Base-by-base conservation (phyloP, 2,113 vertebrate species). In the Dipodomys ordii region DNA sequence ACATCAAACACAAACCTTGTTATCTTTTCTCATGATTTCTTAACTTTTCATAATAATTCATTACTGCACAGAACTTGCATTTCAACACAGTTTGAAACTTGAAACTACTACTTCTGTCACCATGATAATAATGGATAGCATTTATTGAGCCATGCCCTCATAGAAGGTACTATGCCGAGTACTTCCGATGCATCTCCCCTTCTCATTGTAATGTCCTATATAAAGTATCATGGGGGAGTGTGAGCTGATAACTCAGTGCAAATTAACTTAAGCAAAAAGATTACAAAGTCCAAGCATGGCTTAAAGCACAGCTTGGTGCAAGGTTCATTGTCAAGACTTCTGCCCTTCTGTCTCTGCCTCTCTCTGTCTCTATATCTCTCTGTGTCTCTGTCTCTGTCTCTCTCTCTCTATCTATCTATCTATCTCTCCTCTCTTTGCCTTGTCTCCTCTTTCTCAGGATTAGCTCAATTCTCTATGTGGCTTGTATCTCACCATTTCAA, bases 121-220 rank as follows among this genome's bases (percentile, higher is more conserved):
- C 57, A 73, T 20, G 64, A 7, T 87, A 76, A 39, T 69, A 77
- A 83, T 23, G 78, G 46, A 76, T 89, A 84, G 74, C 32, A 79
- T 90, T 81, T 92, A 79, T 13, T 84, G 22, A 93, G 49, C 30
- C 80, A 67, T 82, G 82, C n/a, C 76, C 62, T 79, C 53, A 22
- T 74, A 35, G 35, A 78, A 93, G 62, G 67, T 20, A 44, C 64
- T 73, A 44, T 90, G 23, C 27, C 67, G 73, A 83, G 25, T 11
- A 78, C 20, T 74, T 82, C n/a, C 27, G 16, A 32, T 32, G 13
- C 11, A 73, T 87, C 90, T 87, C 10, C 27, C 12, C 16, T 53
- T n/a, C 72, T 96, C 60, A 85, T 39, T 32, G 22, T 44, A 32
- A 79, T 76, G 49, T 86, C 27, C n/a, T 80, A 28, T 25, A 32